Conservation (phyloP, 2,888 invertebrate genomes). For the Phania funesta region DNA sequence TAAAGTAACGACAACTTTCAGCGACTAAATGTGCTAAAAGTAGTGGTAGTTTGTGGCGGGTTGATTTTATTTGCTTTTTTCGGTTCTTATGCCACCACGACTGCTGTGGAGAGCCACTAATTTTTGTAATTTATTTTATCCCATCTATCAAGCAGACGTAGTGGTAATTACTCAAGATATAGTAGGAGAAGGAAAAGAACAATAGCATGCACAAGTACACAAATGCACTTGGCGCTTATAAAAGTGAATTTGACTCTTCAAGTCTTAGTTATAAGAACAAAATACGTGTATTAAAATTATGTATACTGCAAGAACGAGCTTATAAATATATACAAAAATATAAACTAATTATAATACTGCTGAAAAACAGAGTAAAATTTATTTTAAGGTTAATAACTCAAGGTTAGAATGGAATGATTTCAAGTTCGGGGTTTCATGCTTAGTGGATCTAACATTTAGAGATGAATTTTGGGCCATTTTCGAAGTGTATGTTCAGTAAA, state of each 20-base stretch:
- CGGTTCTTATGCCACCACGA: not conserved
- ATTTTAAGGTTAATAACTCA: too few relatives aligned
- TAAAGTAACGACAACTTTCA: not conserved
- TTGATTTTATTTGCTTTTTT: not conserved
- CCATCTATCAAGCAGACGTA: constrained; percentile 47
- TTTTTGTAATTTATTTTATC: constrained; percentile 38
- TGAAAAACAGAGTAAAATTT: too few relatives aligned
- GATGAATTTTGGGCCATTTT: too few relatives aligned
- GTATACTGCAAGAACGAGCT: not conserved
- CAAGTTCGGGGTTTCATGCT: too few relatives aligned
- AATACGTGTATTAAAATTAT: not conserved
- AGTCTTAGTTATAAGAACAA: not conserved
- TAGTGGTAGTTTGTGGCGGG: not conserved
- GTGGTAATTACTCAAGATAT: constrained; percentile 46
- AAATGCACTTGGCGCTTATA: not conserved
- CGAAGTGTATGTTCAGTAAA: too few relatives aligned
- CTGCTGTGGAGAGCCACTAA: constrained; percentile 26
- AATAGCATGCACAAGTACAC: not conserved
- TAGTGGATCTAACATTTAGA: too few relatives aligned
- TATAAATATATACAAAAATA: too few relatives aligned
- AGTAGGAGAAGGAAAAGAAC: not conserved
- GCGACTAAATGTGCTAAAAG: not conserved
- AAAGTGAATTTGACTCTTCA: not conserved
- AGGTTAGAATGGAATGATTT: too few relatives aligned
- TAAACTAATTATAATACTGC: too few relatives aligned